Conservation (phyloP, 1,140 invertebrate species). For the Magallana angulata region DNA sequence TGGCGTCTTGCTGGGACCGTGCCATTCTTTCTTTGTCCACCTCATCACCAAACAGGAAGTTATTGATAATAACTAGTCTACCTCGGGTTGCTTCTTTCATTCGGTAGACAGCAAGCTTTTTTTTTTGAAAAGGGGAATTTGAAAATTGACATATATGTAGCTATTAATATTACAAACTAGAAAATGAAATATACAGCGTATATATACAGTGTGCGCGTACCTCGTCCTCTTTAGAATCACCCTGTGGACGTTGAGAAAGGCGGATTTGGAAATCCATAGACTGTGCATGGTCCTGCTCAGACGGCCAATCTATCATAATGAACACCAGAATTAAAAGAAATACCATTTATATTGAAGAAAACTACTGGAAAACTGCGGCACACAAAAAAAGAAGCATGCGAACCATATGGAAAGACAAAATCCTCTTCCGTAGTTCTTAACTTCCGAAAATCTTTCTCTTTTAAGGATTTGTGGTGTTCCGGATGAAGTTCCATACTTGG, state of each 20-base stretch:
- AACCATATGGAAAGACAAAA: not conserved
- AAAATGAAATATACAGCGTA: not conserved
- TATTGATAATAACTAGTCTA: constrained; percentile 42
- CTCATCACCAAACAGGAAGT: constrained; percentile 4
- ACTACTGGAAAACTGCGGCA: not conserved
- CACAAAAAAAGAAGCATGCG: not conserved
- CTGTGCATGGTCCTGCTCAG: not conserved
- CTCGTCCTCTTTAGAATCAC: not conserved
- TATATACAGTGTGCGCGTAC: not conserved
- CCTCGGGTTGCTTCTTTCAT: not conserved
- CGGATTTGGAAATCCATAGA: not conserved
- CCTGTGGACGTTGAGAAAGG: not conserved
- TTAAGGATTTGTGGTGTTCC: not conserved
- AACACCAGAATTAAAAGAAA: not conserved
- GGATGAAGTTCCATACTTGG: too few relatives aligned
- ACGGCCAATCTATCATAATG: constrained; percentile 3
- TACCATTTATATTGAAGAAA: not conserved
- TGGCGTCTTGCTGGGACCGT: constrained; percentile 34
- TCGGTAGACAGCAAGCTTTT: not conserved
- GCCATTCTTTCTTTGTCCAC: not conserved
- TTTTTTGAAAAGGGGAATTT: not conserved
- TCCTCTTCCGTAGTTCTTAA: not conserved
- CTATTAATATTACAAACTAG: not conserved
- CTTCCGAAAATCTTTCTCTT: not conserved
- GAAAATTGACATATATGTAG: too few relatives aligned